Conservation (phyloP, 2,797 vertebrate genomes). For the Cyclopterus lumpus region DNA sequence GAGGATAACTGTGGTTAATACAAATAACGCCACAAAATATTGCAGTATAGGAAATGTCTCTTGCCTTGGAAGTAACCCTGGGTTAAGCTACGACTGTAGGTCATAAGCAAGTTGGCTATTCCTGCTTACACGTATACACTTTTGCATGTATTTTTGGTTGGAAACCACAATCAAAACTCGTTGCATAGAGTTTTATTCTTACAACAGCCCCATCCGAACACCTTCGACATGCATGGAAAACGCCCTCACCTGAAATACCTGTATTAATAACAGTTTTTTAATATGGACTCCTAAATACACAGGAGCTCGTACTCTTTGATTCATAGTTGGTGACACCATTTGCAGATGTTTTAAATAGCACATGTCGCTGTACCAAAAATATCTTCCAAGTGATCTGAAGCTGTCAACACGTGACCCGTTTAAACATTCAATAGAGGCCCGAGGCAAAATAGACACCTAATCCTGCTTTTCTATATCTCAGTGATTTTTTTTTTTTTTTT, state of each 20-base stretch:
- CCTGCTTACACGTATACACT: too few species aligned
- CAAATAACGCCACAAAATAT: too few species aligned
- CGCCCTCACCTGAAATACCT: neutral
- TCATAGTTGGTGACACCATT: constrained; percentile 4
- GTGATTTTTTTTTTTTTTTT: neutral
- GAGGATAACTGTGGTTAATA: too few species aligned
- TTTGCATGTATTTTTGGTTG: neutral
- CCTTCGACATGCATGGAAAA: neutral
- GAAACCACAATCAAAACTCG: neutral
- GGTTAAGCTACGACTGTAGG: too few species aligned
- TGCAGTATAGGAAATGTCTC: too few species aligned
- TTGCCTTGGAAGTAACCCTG: too few species aligned
- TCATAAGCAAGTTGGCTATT: too few species aligned
- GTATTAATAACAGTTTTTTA: neutral
- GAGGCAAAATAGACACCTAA: neutral
- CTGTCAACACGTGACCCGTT: constrained; percentile 19
- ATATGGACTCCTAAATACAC: neutral
- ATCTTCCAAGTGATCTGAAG: constrained; percentile 9
- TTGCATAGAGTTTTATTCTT: neutral
- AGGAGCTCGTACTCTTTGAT: constrained; percentile 2
- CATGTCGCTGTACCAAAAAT: constrained; percentile 16
- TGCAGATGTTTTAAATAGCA: constrained; percentile 45
- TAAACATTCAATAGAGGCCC: neutral
- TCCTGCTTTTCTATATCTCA: neutral
- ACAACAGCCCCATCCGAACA: neutral